Conservation (phyloP, 2,797 vertebrate genomes). For the Acanthurus leucopareius region DNA sequence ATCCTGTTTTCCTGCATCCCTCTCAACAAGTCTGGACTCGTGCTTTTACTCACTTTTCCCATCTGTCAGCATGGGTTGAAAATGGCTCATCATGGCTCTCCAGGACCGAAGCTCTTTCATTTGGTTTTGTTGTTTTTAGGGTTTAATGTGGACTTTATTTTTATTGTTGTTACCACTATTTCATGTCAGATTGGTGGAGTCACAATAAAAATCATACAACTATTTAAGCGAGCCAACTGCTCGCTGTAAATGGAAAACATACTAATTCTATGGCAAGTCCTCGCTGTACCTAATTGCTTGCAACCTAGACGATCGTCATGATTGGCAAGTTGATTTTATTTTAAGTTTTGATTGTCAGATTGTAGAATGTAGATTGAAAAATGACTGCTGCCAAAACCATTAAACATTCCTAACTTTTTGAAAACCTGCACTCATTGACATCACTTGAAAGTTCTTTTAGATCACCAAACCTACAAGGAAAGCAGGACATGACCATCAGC, state of each 20-base stretch:
- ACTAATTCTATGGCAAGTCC: neutral
- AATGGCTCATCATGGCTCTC: constrained; percentile 29
- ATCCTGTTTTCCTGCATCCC: constrained; percentile 46
- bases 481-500: constrained; percentile 62
- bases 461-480: constrained; percentile 29
- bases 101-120: constrained; percentile 40
- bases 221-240: constrained; percentile 9
- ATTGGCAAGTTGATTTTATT: constrained; percentile 17
- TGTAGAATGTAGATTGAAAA: too few relatives aligned
- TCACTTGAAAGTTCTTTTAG: constrained; percentile 51
- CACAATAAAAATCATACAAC: neutral
- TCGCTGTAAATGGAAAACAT: constrained; percentile 25
- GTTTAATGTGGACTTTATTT: constrained; percentile 42
- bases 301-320: constrained; percentile 7
- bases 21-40: constrained; percentile 10
- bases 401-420: neutral
- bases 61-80: constrained; percentile 6
- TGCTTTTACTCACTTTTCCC: constrained; percentile 1
- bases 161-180: constrained; percentile 37
- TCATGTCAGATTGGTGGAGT: constrained; percentile 38
- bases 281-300: constrained; percentile 6
- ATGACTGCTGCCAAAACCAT: neutral
- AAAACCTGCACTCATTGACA: constrained; percentile 27
- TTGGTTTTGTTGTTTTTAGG: constrained; percentile 42
- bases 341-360: constrained; percentile 3